phyloP scores from a whole-genome alignment of 2,888 invertebrate species.

The Tachina lurida region DNA sequence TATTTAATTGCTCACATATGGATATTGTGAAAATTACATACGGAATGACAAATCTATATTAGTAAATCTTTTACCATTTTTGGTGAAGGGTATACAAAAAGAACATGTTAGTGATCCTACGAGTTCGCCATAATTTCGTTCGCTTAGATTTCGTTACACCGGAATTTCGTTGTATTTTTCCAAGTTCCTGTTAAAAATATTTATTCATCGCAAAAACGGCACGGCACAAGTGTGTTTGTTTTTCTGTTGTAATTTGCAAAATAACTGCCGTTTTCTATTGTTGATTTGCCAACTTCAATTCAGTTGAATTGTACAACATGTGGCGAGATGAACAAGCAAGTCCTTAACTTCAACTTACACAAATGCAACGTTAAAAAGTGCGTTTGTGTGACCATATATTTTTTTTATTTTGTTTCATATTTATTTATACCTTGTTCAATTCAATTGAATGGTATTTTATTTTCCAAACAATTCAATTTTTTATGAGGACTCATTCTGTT shows the following conservation, averaged over 20 bases:
- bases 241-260: slow-evolving; percentile 69
- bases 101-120: no score
- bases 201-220: slow-evolving; percentile 17
- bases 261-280: slow-evolving; percentile 70
- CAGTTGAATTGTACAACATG: slow-evolving; percentile 44
- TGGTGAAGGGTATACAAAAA: no score
- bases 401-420: slow-evolving; percentile 24
- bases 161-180: slow-evolving; percentile 48
- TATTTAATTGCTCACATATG: no score
- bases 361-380: background rate
- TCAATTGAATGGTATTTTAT: slow-evolving; percentile 47
- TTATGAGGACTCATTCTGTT: slow-evolving; percentile 9
- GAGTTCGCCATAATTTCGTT: slow-evolving; percentile 3
- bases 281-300: slow-evolving; percentile 22
- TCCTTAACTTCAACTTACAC: slow-evolving; percentile 42
- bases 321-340: slow-evolving; percentile 41
- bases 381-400: slow-evolving; percentile 4
- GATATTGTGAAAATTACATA: no score
- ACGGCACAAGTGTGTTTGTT: slow-evolving; percentile 66
- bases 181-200: slow-evolving; percentile 34
- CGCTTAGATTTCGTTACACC: slow-evolving; percentile 25
- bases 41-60: no score
- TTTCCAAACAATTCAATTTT: slow-evolving; percentile 47
- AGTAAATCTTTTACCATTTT: no score
- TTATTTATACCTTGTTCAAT: slow-evolving; percentile 43